Base-by-base conservation (phyloP, 2,113 vertebrate genomes). In the Lophura nycthemera region DNA sequence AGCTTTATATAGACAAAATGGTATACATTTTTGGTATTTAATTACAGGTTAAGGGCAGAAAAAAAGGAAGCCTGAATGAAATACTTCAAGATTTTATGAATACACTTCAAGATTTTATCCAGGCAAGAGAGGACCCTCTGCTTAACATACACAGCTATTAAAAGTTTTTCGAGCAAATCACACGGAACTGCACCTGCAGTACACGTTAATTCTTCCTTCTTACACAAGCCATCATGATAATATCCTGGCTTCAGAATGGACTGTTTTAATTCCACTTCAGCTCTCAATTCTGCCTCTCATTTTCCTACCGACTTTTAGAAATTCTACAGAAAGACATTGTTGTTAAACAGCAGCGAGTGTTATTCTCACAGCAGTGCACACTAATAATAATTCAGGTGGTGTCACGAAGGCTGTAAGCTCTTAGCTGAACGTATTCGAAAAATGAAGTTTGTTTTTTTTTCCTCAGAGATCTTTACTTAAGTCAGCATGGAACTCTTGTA, bases 341-440 rank as follows among this genome's bases (percentile, higher is more conserved):
- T 96, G 93, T 91, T 94, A 93, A 96, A 92, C 95, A 96, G 95
- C 95, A 88, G 93, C 56, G 24, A 91, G 89, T 38, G 61, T 92
- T 94, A 95, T 82, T 93, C 92, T 97, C 96, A 63, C 96, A 97
- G 95, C 93, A 88, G 96, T 57, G 61, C 57, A 94, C 95, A 94
- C 97, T 96, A 94, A 95, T 89, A 97, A 97, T 89, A 95, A 97
- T 94, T 97, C 96, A 78, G 76, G 63, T 27, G 14, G 88, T 96
- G 95, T 96, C 97, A 94, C 25, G 34, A 96, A 93, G 89, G 81
- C 97, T 95, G 69, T 42, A 74, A 96, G 96, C 89, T 96, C 94
- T 94, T 90, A 87, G 96, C 93, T 94, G 93, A 97, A 97, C 96
- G 97, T 96, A 97, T 97, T 97, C 95, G 96, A 97, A 97, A 97